These are phyloP conservation scores for Montipora cactus DNA, from an alignment of 64 coral and sea anemone species.

Conservation along the genomic window DNA sequence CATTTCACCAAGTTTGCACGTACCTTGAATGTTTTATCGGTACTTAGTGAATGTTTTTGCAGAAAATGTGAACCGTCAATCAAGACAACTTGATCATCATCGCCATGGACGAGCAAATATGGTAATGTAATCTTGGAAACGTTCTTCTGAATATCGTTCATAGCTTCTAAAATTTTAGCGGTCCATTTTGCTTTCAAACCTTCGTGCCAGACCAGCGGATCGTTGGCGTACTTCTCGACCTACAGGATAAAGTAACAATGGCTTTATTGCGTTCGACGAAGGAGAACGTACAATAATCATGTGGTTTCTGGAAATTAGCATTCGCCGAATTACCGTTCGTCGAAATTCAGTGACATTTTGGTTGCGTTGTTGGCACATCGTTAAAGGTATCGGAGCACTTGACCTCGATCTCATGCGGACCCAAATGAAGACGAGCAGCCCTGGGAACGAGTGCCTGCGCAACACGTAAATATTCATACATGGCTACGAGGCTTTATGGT, in stretches of 20 bases:
- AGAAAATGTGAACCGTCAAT: constrained; percentile 72
- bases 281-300: too few species aligned
- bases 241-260: neutral
- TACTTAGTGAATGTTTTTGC: constrained; percentile 56
- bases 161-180: constrained; percentile 46
- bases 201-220: constrained; percentile 80
- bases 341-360: too few species aligned
- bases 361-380: too few species aligned
- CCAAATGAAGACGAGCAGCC: too few species aligned
- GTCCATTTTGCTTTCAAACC: constrained; percentile 78
- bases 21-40: constrained; percentile 93
- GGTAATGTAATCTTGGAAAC: constrained; percentile 60
- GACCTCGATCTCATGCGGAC: too few species aligned
- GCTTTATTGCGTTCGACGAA: too few species aligned
- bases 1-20: neutral
- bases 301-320: too few species aligned
- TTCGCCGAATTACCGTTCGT: too few species aligned
- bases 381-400: too few species aligned
- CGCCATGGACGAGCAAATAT: constrained; percentile 83
- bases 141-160: constrained; percentile 71
- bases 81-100: constrained; percentile 63
- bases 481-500: too few species aligned
- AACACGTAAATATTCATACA: too few species aligned
- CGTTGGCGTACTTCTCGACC: constrained; percentile 76
- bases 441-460: too few species aligned